Conservation (phyloP, 2,888 invertebrate genomes). For the Acanthosepion lycidas region DNA sequence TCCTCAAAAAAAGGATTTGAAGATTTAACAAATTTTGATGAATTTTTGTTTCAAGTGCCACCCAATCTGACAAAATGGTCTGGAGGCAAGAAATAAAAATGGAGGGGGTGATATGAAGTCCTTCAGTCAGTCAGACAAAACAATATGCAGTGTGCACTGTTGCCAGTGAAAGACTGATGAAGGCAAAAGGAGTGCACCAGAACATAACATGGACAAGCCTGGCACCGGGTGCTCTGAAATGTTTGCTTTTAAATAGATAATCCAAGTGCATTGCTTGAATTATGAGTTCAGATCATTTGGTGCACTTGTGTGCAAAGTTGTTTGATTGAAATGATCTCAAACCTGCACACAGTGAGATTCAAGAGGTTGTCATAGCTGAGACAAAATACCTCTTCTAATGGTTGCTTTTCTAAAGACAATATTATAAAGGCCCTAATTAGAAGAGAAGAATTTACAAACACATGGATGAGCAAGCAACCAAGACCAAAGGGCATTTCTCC, state of each 20-base stretch:
- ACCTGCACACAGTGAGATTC: background rate
- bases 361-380: background rate
- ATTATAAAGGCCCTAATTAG: background rate
- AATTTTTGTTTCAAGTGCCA: background rate
- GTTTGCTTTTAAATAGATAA: slow-evolving; percentile 9
- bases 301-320: background rate
- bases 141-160: background rate
- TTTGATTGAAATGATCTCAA: background rate
- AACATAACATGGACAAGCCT: background rate
- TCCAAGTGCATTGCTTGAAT: background rate
- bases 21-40: background rate
- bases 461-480: background rate
- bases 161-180: background rate
- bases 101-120: background rate
- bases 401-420: background rate
- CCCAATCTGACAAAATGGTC: background rate
- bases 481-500: background rate
- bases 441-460: background rate
- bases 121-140: background rate
- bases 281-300: slow-evolving; percentile 33
- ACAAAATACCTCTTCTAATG: background rate
- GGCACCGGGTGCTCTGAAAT: background rate
- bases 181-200: background rate
- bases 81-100: background rate
- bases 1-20: background rate